Conservation (phyloP, 2,113 vertebrate species). For the Tragulus kanchil region DNA sequence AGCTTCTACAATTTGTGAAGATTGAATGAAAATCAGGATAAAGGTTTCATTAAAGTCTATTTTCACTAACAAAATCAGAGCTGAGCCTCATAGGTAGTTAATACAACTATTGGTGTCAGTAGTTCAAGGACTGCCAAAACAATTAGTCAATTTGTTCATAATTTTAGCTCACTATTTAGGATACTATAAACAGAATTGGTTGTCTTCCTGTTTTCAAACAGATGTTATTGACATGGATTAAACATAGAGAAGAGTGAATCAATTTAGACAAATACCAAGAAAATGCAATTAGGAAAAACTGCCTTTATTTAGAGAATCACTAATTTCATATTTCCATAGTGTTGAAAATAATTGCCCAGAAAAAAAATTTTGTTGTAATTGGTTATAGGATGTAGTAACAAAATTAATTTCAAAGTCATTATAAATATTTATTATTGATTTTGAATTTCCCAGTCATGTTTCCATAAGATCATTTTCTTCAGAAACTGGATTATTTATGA, state of each 20-base stretch:
- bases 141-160: not conserved
- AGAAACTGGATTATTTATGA: not conserved
- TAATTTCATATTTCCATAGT: not conserved
- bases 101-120: not conserved
- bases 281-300: not conserved
- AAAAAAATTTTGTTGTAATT: not conserved
- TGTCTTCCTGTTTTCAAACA: not conserved
- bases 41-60: not conserved
- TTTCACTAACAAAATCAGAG: not conserved
- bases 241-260: not conserved
- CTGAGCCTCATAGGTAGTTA: not conserved
- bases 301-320: not conserved
- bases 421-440: not conserved
- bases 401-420: conserved; percentile 15
- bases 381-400: not conserved
- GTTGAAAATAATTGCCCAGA: not conserved
- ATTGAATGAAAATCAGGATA: not conserved
- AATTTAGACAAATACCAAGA: not conserved
- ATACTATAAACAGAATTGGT: not conserved
- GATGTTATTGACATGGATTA: not conserved
- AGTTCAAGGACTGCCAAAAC: not conserved
- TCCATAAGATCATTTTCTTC: not conserved
- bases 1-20: not conserved
- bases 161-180: not conserved
- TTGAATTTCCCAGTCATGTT: not conserved